Evolutionary conservation across 1,140 invertebrate genomes (phyloP), one percentile per base, ranked within the genome.

Genomic region (Neomicropteryx cornuta): DNA sequence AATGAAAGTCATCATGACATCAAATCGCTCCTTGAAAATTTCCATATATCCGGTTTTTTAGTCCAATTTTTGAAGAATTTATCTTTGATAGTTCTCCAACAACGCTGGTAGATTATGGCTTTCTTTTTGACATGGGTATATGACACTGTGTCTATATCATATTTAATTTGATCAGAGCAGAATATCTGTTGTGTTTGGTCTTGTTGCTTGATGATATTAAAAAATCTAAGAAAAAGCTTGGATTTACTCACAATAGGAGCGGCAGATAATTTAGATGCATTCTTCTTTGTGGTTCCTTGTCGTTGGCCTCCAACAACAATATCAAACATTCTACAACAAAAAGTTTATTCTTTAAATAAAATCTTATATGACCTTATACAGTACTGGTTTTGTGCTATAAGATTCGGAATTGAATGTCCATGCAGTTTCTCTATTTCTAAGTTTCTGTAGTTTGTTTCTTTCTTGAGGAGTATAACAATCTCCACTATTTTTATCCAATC

Each of bases 211-310:
- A 71, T 45, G 35, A 76, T 48, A 16, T 62, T 47, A 14, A 74
- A 35, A 52, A 80, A 83, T 19, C 39, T 62, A 49, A 65, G 51
- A 33, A 81, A 72, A 3, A 87, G 42, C 46, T 71, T 71, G 46
- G 67, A 68, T 67, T 82, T 80, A 48, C 72, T 79, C 33, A 85
- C 68, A 35, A 60, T 54, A 42, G 87, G 55, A 39, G 61, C 63
- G 38, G 55, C 67, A 28, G 56, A 63, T 20, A 70, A 57, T 47
- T 59, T 73, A 34, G 70, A 48, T 11, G 64, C 40, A 36, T 71
- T 75, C 52, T 83, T 89, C 48, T 83, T 87, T 2, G 85, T 90
- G 10, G 77, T 62, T 3, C 90, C 90, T 60, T 87, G 80, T 43
- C 78, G 83, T 50, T 71, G 75, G 19, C 90, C 90, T 55, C 83